Base-by-base conservation (phyloP, 2,888 invertebrate species). In the Scaptomyza tumidula region DNA sequence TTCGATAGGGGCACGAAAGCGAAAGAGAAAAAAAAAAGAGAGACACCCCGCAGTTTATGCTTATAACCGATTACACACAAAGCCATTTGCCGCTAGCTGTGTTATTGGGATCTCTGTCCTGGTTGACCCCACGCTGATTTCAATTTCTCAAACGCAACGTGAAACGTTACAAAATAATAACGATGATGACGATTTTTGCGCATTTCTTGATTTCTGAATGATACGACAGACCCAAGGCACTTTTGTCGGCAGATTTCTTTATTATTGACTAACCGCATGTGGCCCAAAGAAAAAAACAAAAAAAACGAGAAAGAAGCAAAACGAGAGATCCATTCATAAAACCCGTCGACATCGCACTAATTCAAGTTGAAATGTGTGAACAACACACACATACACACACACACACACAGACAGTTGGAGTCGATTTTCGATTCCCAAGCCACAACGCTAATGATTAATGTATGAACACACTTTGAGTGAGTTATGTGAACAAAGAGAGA, bases 81-180 rank as follows among this genome's bases (percentile, higher is more conserved):
- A 80, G 84, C 69, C 63, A 74, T 77, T 69, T 67, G 83, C 79
- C 81, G 81, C 75, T 65, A 67, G 64, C 67, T n/a, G n/a, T n/a
- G n/a, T n/a, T n/a, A n/a, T n/a, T n/a, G n/a, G n/a, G n/a, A n/a
- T n/a, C n/a, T n/a, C 46, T 33, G 52, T 11, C 1, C 14, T 58
- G 44, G 66, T 27, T 48, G 68, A 71, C 81, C 60, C 50, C 83
- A 87, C 70, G 88, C 84, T 84, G 88, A 67, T 88, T 88, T 88
- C 85, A 88, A 85, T 88, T 85, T 86, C 76, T 80, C 66, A 75
- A 83, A 67, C 84, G 66, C 86, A 80, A 80, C 88, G 66, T 75
- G 80, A 88, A 88, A 74, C 78, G 75, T 83, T 81, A 80, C 88
- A 86, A 88, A 86, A 84, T 86, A 85, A 85, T 83, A 83, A 83